Evolutionary conservation across 2,797 vertebrate species (phyloP).

Genomic region (Esox masquinongy): DNA sequence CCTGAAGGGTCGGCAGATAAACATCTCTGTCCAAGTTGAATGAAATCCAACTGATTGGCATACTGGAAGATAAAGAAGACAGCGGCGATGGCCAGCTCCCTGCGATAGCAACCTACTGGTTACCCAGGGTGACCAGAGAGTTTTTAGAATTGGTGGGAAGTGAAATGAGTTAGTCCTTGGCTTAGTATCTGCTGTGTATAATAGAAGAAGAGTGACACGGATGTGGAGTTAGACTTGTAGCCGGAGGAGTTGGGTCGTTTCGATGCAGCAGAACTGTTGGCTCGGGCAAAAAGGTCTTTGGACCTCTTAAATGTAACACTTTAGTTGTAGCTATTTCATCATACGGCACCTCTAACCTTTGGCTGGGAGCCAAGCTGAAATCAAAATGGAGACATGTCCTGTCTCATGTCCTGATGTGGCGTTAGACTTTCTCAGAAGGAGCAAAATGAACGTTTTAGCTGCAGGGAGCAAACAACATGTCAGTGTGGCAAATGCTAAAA

Average conservation of each 20-base stretch:
- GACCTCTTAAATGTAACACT: slow-evolving; percentile 19
- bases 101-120: slow-evolving; percentile 20
- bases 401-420: slow-evolving; percentile 41
- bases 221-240: slow-evolving; percentile 19
- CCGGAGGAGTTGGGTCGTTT: slow-evolving; percentile 18
- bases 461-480: slow-evolving; percentile 26
- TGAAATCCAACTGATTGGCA: slow-evolving; percentile 73
- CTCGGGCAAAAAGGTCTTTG: slow-evolving; percentile 33
- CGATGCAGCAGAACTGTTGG: slow-evolving; percentile 20
- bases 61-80: slow-evolving; percentile 44
- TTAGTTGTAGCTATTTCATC: slow-evolving; percentile 31
- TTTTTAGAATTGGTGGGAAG: neutral
- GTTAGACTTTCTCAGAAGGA: slow-evolving; percentile 62
- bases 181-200: neutral
- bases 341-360: slow-evolving; percentile 34
- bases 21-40: slow-evolving; percentile 61
- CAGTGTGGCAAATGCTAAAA: slow-evolving; percentile 12
- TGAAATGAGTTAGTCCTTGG: neutral
- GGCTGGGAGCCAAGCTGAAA: slow-evolving; percentile 49
- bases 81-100: slow-evolving; percentile 25
- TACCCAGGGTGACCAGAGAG: slow-evolving; percentile 53
- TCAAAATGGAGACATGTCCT: slow-evolving; percentile 50
- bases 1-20: slow-evolving; percentile 60
- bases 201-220: neutral
- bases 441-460: slow-evolving; percentile 35